phyloP scores from a whole-genome alignment of 2,113 vertebrate species.

The Zosterops japonicus region DNA sequence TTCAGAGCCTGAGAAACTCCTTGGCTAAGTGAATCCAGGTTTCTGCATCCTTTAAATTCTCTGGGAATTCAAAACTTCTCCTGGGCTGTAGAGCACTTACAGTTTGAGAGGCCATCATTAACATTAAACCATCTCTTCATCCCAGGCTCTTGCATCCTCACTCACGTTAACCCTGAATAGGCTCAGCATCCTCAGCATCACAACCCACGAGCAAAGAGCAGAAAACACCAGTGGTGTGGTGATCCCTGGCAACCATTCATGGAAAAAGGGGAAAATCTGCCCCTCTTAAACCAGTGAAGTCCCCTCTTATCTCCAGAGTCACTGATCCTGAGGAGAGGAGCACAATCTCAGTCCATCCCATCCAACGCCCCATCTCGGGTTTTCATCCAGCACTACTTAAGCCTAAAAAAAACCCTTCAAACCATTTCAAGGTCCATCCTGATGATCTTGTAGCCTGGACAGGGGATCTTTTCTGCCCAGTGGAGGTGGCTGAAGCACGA shows the following conservation, averaged over 20 bases:
- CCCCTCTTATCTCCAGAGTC: background rate
- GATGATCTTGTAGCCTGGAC: background rate
- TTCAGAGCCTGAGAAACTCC: background rate
- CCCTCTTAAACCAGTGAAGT: background rate
- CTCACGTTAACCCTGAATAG: background rate
- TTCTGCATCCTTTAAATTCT: background rate
- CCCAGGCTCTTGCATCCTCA: background rate
- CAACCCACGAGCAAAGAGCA: background rate
- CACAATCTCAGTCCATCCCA: background rate
- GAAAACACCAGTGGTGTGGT: background rate
- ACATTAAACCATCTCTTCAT: background rate
- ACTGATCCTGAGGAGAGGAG: background rate
- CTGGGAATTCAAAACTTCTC: background rate
- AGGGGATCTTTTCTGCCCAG: background rate
- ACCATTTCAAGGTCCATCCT: background rate
- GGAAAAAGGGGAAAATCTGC: background rate
- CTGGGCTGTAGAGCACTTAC: background rate
- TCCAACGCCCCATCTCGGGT: background rate
- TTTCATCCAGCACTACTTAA: background rate
- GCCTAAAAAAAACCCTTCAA: background rate
- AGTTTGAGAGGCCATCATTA: background rate
- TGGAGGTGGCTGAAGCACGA: background rate
- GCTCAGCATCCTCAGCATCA: background rate
- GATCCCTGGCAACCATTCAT: background rate
- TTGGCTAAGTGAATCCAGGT: background rate